These are phyloP conservation scores for Diglossa cyanea DNA, from an alignment of 2,797 vertebrate species.

Conservation along the genomic window DNA sequence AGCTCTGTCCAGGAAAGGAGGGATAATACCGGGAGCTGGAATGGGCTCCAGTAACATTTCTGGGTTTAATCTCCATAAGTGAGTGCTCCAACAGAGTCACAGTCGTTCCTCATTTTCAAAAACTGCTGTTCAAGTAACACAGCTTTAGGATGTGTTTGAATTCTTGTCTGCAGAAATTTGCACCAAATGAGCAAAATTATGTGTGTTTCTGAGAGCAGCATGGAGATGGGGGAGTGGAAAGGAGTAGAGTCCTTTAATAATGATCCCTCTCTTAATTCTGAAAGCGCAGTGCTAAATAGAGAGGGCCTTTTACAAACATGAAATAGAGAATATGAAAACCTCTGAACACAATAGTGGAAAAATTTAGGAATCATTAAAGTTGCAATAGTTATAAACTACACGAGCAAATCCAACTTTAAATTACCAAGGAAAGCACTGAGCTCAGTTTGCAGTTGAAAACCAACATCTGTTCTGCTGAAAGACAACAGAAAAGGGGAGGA, in stretches of 20 bases:
- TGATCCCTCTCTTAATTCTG: neutral
- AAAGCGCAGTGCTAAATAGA: neutral
- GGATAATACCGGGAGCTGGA: rapidly evolving
- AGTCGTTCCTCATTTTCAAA: neutral
- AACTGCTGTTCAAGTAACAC: neutral
- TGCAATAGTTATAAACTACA: neutral
- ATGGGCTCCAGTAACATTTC: neutral
- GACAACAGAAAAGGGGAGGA: neutral
- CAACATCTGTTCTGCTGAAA: neutral
- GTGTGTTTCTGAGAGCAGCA: neutral
- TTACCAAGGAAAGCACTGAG: neutral
- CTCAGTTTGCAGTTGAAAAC: neutral
- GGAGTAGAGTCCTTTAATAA: neutral
- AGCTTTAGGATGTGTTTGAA: neutral
- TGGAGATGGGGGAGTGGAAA: neutral
- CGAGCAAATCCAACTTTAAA: neutral
- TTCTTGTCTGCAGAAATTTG: neutral
- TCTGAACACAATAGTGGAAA: neutral
- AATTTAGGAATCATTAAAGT: neutral
- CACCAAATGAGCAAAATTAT: neutral
- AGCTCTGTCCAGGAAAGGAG: neutral
- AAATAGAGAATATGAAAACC: neutral
- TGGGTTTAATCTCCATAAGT: rapidly evolving
- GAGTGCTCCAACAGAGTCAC: neutral
- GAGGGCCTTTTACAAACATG: neutral